Evolutionary conservation across 2,888 invertebrate genomes (phyloP).

Genomic region (Perdita meconis): DNA sequence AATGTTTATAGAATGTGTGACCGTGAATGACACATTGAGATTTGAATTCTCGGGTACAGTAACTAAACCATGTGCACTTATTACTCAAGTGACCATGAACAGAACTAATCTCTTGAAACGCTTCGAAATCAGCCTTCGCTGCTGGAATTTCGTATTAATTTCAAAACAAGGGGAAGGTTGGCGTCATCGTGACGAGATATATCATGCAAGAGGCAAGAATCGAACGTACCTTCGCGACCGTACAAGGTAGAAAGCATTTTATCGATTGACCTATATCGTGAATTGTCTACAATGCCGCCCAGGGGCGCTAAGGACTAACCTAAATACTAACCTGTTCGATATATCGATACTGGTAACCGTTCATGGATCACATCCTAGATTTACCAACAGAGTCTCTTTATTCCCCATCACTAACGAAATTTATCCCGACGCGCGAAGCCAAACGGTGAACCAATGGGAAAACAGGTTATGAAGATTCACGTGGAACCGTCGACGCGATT

Average conservation of each 20-base stretch:
- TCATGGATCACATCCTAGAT: conserved; percentile 22
- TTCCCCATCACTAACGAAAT: not conserved
- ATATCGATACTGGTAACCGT: conserved; percentile 55
- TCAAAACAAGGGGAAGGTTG: not conserved
- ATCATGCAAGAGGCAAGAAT: conserved; percentile 63
- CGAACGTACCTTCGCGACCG: conserved; percentile 67
- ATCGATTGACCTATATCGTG: conserved; percentile 79
- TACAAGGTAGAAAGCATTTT: conserved; percentile 77
- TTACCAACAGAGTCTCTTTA: not conserved
- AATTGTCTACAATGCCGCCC: conserved; percentile 75
- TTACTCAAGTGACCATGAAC: not conserved
- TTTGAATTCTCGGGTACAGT: not conserved
- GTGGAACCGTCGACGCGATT: too few relatives aligned
- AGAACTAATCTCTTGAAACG: not conserved
- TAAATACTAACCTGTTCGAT: conserved; percentile 62
- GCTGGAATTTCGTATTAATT: conserved; percentile 10
- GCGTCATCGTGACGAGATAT: conserved; percentile 26
- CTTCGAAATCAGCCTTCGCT: not conserved
- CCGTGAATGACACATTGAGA: too few relatives aligned
- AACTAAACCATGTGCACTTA: not conserved
- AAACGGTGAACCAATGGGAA: too few relatives aligned
- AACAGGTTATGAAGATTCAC: not conserved
- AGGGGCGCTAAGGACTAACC: conserved; percentile 75
- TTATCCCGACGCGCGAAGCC: not conserved
- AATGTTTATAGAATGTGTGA: too few relatives aligned